These are phyloP conservation scores for Oreochromis aureus DNA, from an alignment of 2,113 vertebrate genomes.

Conservation along the genomic window DNA sequence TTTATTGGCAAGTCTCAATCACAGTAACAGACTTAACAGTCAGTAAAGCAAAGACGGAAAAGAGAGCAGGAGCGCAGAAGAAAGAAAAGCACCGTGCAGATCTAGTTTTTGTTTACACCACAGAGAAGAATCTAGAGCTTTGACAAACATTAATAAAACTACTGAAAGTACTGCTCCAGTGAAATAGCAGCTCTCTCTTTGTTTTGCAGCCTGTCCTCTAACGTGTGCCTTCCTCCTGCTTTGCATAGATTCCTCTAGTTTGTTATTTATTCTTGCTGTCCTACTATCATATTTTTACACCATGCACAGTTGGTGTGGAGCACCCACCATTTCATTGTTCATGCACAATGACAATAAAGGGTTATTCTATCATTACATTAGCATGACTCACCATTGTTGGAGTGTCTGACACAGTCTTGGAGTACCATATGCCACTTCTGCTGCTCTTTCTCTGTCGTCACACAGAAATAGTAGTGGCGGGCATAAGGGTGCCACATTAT, in stretches of 20 bases:
- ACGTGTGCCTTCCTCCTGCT: not conserved
- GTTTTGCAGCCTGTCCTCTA: rapidly evolving
- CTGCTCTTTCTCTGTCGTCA: constrained; percentile 84
- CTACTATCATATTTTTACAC: rapidly evolving
- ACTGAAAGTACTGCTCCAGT: not conserved
- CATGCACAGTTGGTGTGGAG: rapidly evolving
- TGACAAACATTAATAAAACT: not conserved
- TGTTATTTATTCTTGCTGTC: not conserved
- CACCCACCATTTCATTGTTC: rapidly evolving
- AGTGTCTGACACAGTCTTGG: constrained; percentile 87
- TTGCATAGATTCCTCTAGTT: rapidly evolving
- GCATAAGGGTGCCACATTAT: constrained; percentile 90
- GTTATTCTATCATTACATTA: rapidly evolving
- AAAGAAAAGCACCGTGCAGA: not conserved
- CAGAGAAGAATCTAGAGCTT: not conserved
- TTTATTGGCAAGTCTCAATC: rapidly evolving
- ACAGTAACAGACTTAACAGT: not conserved
- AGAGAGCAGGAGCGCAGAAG: not conserved
- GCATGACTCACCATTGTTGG: constrained; percentile 83
- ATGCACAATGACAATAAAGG: rapidly evolving
- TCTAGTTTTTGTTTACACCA: not conserved
- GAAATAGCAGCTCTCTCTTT: not conserved
- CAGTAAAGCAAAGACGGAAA: rapidly evolving
- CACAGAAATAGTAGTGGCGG: constrained; percentile 86
- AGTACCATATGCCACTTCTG: constrained; percentile 88